phyloP scores from a whole-genome alignment of 2,113 vertebrate genomes.

The Calyptommatus sinebrachiatus region DNA sequence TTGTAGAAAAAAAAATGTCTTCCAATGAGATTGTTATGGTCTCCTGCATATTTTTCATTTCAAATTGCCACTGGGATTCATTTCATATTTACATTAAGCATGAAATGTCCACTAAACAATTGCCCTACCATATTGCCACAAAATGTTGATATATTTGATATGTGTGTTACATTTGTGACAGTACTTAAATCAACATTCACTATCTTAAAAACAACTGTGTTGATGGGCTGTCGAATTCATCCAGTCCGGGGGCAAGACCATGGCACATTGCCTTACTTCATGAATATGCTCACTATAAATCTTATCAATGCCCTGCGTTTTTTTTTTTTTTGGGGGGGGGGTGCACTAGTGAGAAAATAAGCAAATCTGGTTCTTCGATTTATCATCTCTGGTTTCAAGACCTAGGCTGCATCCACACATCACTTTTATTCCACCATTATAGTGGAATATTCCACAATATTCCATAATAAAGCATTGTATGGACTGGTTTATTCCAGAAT shows the following conservation, averaged over 20 bases:
- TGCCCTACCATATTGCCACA: constrained; percentile 21
- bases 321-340: not conserved
- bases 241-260: constrained; percentile 29
- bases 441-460: too few species aligned
- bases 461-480: too few species aligned
- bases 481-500: too few species aligned
- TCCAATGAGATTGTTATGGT: constrained; percentile 40
- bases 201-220: constrained; percentile 38
- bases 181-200: constrained; percentile 35
- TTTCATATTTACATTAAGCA: too few species aligned
- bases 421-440: too few species aligned
- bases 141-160: constrained; percentile 36
- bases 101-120: constrained; percentile 41
- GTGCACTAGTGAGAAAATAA: too few species aligned
- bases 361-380: too few species aligned
- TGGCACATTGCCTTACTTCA: constrained; percentile 28
- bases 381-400: too few species aligned
- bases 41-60: constrained; percentile 35
- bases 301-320: not conserved
- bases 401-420: too few species aligned
- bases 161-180: constrained; percentile 30
- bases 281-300: constrained; percentile 23
- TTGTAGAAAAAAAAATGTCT: constrained; percentile 22
- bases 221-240: constrained; percentile 44
- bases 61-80: constrained; percentile 34